Evolutionary conservation across 2,797 vertebrate species (phyloP).

Genomic region (Microctenopoma steveboyesi): DNA sequence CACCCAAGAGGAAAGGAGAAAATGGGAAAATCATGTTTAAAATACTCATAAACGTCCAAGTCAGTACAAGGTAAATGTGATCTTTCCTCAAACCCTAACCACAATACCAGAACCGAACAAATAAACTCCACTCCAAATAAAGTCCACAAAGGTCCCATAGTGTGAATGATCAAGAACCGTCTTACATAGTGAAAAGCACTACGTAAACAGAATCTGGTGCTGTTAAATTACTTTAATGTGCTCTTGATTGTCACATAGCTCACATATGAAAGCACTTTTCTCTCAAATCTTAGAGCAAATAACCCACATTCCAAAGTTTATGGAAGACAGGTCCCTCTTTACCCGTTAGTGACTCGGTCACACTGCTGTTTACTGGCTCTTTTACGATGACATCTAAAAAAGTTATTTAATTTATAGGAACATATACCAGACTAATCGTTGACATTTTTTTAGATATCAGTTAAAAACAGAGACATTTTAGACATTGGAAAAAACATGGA

Average conservation of each 20-base stretch:
- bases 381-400: conserved; percentile 39
- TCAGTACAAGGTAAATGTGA: conserved; percentile 32
- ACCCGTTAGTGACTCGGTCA: conserved; percentile 37
- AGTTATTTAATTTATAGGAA: conserved; percentile 34
- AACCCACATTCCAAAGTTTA: conserved; percentile 67
- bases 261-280: conserved; percentile 68
- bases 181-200: conserved; percentile 14
- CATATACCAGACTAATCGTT: not conserved
- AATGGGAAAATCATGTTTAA: conserved; percentile 61
- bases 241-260: conserved; percentile 45
- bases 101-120: conserved; percentile 61
- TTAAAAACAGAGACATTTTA: too few relatives aligned
- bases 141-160: conserved; percentile 11
- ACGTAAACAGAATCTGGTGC: not conserved
- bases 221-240: conserved; percentile 44
- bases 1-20: conserved; percentile 27
- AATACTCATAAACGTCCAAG: conserved; percentile 62
- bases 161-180: conserved; percentile 42
- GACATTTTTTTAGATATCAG: too few relatives aligned
- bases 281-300: conserved; percentile 35
- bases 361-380: conserved; percentile 34
- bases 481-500: too few relatives aligned
- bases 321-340: conserved; percentile 57
- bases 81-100: conserved; percentile 37
- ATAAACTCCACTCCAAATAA: conserved; percentile 35